Evolutionary conservation across 2,113 vertebrate genomes (phyloP), one percentile per base, ranked within the genome.

Genomic region (Felis catus): DNA sequence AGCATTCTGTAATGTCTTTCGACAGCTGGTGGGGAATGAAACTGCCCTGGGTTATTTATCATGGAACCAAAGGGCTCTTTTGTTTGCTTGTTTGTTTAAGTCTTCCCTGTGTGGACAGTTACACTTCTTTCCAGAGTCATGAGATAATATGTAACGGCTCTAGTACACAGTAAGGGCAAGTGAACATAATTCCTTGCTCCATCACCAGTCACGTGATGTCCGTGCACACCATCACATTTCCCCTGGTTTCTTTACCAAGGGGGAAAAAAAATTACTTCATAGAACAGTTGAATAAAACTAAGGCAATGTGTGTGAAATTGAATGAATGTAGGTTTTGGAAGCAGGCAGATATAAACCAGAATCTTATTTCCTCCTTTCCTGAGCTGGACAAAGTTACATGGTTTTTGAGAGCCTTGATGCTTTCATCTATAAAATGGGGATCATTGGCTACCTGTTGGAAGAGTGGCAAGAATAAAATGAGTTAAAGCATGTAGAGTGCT

Each of bases 271-370:
- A 48, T 33, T 80, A 41, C 6, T 55, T 66, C 25, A 53, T 51
- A 48, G 70, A 92, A 91, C 23, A 65, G 7, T 18, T 78, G 55
- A 88, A 12, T 83, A 61, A 73, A 94, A 97, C 91, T n/a, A 81
- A 84, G 76, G 65, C 63, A 76, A 31, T 58, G n/a, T 14, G 7
- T n/a, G 45, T 45, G 48, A 89, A 82, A 93, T 48, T 55, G 36
- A 94, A 66, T 83, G 45, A 89, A 45, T 25, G 66, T 9, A 93
- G 58, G 63, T 82, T 96, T 96, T 61, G 71, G 58, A 85, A 66
- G 8, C 71, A 91, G 80, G 71, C 0, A 74, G 27, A 16, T 36
- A 39, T 10, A 68, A 97, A 51, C 51, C 71, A 27, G 55, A 80
- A 41, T 83, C 76, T 45, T 91, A 29, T 36, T 93, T 92, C 39